phyloP scores from a whole-genome alignment of 1,140 invertebrate genomes.

The Rhagoletis zephyria region DNA sequence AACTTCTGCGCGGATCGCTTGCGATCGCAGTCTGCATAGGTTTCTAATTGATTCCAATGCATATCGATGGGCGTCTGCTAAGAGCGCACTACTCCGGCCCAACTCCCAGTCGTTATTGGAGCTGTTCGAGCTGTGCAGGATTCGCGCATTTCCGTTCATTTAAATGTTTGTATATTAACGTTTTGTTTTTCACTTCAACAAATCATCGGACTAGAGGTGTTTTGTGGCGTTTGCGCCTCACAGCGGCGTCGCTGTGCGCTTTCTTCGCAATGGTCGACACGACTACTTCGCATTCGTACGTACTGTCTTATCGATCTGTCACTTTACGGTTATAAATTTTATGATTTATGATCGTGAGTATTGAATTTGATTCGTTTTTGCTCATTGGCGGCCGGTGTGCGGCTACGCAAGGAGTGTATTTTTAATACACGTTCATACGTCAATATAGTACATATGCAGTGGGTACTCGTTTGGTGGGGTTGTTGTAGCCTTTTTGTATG shows the following conservation, averaged over 20 bases:
- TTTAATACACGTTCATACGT: background rate
- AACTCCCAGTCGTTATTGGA: background rate
- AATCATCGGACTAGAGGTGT: background rate
- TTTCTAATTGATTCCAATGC: background rate
- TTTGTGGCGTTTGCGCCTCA: conserved; percentile 22
- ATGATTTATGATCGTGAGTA: conserved; percentile 56
- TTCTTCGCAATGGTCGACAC: background rate
- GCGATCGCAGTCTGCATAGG: background rate
- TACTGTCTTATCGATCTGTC: conserved; percentile 49
- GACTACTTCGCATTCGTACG: background rate
- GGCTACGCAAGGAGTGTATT: background rate
- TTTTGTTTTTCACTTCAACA: conserved; percentile 26
- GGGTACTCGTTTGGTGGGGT: background rate
- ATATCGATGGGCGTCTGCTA: background rate
- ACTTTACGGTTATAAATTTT: conserved; percentile 58
- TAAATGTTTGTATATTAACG: background rate
- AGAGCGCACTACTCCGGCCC: background rate
- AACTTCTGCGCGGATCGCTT: background rate
- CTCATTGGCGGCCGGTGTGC: background rate
- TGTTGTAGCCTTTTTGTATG: background rate
- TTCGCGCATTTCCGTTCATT: background rate
- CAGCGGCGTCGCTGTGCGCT: conserved; percentile 34
- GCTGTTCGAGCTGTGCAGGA: background rate
- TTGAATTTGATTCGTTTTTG: conserved; percentile 48
- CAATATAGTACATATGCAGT: background rate